phyloP scores from a whole-genome alignment of 1,140 invertebrate genomes.

The Acromyrmex charruanus region DNA sequence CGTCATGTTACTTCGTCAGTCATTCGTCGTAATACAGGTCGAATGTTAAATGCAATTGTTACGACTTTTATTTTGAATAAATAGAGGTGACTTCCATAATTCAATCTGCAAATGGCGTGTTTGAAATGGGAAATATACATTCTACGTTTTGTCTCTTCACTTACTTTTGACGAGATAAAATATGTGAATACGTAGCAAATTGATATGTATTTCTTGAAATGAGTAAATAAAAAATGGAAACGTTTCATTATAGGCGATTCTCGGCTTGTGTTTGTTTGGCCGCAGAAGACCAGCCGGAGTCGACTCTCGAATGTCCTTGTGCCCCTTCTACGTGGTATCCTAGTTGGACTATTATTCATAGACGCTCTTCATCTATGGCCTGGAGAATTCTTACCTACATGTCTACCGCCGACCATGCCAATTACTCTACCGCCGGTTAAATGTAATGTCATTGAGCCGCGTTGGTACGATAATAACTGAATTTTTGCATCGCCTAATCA shows the following conservation, averaged over 20 bases:
- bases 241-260: slow-evolving; percentile 74
- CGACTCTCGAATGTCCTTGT: slow-evolving; percentile 72
- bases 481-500: neutral
- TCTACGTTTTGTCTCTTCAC: neutral
- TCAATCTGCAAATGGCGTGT: neutral
- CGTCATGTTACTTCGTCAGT: slow-evolving; percentile 76
- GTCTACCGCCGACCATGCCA: slow-evolving; percentile 72
- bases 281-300: slow-evolving; percentile 76
- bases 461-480: slow-evolving; percentile 79
- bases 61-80: neutral
- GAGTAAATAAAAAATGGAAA: neutral
- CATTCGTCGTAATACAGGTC: slow-evolving; percentile 71
- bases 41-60: neutral
- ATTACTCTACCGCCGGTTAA: slow-evolving; percentile 77
- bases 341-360: slow-evolving; percentile 77
- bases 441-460: slow-evolving; percentile 83
- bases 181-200: neutral
- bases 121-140: neutral
- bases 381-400: slow-evolving; percentile 82
- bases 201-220: neutral
- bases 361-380: slow-evolving; percentile 82
- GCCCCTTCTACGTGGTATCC: slow-evolving; percentile 74
- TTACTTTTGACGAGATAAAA: neutral
- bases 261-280: slow-evolving; percentile 83
- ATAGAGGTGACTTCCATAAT: neutral